Evolutionary conservation across 2,797 vertebrate species (phyloP).

Genomic region (Meriones psammophilus): DNA sequence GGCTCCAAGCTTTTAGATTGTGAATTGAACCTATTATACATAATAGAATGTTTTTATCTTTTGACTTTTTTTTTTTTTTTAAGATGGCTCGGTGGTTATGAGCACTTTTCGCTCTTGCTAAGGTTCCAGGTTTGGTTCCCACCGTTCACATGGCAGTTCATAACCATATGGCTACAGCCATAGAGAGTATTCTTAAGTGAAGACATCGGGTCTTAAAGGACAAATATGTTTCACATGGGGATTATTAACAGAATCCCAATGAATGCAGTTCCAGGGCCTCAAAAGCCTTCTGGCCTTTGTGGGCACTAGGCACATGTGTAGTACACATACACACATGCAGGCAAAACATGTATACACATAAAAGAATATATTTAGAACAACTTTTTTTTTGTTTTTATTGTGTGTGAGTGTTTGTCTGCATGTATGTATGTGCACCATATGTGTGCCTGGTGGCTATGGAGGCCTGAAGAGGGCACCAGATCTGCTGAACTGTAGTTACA

Average conservation of each 20-base stretch:
- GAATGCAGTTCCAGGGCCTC: not conserved
- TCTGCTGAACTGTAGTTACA: not conserved
- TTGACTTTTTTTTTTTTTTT: not conserved
- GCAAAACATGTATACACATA: not conserved
- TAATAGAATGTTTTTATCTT: not conserved
- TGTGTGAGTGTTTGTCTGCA: not conserved
- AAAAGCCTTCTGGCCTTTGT: too few relatives aligned
- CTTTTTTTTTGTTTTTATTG: not conserved
- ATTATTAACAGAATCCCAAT: slow-evolving; percentile 59
- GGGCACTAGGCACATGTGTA: too few relatives aligned
- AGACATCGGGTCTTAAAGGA: slow-evolving; percentile 39
- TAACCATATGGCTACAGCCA: not conserved
- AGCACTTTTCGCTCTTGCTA: not conserved
- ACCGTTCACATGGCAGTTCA: not conserved
- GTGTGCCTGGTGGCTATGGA: not conserved
- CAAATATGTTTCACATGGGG: slow-evolving; percentile 42
- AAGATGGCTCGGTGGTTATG: not conserved
- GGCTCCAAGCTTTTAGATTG: not conserved
- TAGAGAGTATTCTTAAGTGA: slow-evolving; percentile 53
- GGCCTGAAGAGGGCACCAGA: not conserved
- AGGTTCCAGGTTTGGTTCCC: too few relatives aligned
- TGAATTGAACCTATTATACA: not conserved
- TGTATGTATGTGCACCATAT: not conserved
- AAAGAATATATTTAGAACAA: not conserved
- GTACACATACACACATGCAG: not conserved